phyloP scores from a whole-genome alignment of 2,797 vertebrate species.

The Poecilia picta region DNA sequence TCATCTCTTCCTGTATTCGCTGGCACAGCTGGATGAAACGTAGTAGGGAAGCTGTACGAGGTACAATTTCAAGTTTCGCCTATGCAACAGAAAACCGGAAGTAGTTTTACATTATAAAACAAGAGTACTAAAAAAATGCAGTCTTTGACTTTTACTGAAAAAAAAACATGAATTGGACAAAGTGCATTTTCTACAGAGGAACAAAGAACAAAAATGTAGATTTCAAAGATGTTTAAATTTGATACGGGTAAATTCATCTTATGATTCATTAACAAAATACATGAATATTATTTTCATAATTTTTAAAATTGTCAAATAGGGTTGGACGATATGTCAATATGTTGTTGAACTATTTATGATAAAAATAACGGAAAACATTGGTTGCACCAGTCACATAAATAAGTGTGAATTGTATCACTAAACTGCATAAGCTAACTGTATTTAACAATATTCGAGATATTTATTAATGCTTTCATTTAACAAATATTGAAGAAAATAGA shows the following conservation, averaged over 20 bases:
- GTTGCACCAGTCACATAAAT: not conserved
- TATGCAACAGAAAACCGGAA: not conserved
- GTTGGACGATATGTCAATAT: not conserved
- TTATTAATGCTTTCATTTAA: too few species aligned
- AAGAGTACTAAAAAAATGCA: not conserved
- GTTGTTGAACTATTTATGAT: not conserved
- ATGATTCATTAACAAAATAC: not conserved
- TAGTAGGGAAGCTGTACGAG: not conserved
- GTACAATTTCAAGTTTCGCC: not conserved
- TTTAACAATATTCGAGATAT: too few species aligned
- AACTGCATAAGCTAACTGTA: too few species aligned
- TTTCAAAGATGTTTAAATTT: not conserved
- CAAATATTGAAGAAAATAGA: too few species aligned
- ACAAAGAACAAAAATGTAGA: not conserved
- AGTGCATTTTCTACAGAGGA: not conserved
- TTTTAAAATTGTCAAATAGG: not conserved
- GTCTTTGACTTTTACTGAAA: not conserved
- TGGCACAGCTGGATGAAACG: slow-evolving; percentile 16
- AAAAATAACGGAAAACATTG: not conserved
- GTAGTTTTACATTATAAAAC: not conserved
- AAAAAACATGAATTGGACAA: not conserved
- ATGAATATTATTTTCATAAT: not conserved
- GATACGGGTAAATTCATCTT: not conserved
- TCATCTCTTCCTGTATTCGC: slow-evolving; percentile 36
- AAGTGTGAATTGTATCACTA: too few species aligned